Evolutionary conservation across 2,888 invertebrate species (phyloP).

Genomic region (Linnaemya vulpina): DNA sequence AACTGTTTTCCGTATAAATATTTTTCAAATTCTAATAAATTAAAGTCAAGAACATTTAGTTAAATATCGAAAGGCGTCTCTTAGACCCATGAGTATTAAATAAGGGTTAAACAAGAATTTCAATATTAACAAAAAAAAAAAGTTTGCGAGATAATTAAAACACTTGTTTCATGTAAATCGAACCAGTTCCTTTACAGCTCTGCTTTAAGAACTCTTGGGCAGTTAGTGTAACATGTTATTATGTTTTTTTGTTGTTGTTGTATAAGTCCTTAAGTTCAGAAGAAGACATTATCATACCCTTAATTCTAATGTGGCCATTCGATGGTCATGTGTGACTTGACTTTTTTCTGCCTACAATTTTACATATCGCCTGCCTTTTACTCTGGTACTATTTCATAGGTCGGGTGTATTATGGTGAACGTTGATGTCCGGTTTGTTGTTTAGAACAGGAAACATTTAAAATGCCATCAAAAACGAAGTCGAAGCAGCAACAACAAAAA

Average conservation of each 20-base stretch:
- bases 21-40: too few species aligned
- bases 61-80: too few species aligned
- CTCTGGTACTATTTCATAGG: conserved; percentile 27
- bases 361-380: conserved; percentile 7
- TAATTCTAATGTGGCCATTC: conserved; percentile 58
- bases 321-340: conserved; percentile 47
- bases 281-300: conserved; percentile 66
- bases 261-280: conserved; percentile 58
- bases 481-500: conserved; percentile 29
- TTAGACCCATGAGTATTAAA: too few species aligned
- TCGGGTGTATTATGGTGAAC: neutral
- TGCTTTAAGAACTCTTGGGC: conserved; percentile 5
- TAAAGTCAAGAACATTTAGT: too few species aligned
- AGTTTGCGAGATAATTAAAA: too few species aligned
- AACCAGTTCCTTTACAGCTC: conserved; percentile 22
- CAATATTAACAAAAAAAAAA: too few species aligned
- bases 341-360: conserved; percentile 21
- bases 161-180: neutral
- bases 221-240: conserved; percentile 20
- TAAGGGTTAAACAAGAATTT: too few species aligned
- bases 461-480: conserved; percentile 58
- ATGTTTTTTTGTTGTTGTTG: neutral
- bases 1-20: too few species aligned
- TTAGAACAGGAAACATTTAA: conserved; percentile 67
- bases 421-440: conserved; percentile 65